Percentiles rank a stretch among this genome's conserved stretches.
These are phyloP conservation scores for Ephialtes manifestator DNA, from an alignment of 2,888 invertebrate genomes.

Conservation along the genomic window DNA sequence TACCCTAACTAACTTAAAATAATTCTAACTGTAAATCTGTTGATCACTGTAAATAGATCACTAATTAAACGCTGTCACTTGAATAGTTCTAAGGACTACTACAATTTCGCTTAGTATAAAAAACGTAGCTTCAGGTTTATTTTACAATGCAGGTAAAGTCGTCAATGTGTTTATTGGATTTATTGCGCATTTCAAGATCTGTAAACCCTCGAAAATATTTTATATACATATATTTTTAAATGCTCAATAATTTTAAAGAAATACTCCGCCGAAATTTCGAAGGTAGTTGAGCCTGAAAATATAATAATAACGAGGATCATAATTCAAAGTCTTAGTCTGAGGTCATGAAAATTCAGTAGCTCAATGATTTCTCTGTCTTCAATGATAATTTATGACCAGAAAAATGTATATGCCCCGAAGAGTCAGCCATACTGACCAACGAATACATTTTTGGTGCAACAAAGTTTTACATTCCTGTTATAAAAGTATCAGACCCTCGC, in stretches of 20 bases:
- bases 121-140: background rate
- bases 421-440: background rate
- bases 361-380: slow-evolving; percentile 3
- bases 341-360: slow-evolving; percentile 9
- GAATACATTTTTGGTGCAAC: background rate
- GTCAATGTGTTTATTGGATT: background rate
- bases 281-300: background rate
- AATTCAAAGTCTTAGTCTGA: background rate
- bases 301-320: background rate
- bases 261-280: background rate
- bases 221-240: background rate
- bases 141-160: background rate
- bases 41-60: no score
- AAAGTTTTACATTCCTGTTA: background rate
- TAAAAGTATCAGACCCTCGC: slow-evolving; percentile 16
- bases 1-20: no score
- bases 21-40: no score
- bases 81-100: no score
- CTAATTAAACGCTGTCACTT: no score
- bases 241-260: background rate
- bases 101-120: no score
- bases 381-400: slow-evolving; percentile 13
- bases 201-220: background rate
- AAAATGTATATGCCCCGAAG: background rate
- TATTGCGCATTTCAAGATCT: background rate